phyloP scores from a whole-genome alignment of 1,140 invertebrate species.

The Doryteuthis pealeii region DNA sequence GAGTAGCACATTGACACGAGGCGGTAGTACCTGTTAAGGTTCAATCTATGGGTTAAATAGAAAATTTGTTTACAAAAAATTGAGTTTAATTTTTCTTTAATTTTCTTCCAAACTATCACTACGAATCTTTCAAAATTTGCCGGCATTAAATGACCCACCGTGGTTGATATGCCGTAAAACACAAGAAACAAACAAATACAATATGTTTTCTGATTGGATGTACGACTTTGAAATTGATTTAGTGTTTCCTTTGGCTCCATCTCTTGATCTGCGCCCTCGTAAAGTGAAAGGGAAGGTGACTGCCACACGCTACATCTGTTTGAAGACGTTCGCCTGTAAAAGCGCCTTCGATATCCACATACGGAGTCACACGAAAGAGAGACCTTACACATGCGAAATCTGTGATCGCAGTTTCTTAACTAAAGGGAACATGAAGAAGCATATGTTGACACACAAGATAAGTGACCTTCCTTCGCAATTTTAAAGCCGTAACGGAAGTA shows the following conservation, averaged over 20 bases:
- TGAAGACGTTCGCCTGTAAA: slow-evolving; percentile 97
- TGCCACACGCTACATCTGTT: slow-evolving; percentile 97
- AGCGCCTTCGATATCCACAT: slow-evolving; percentile 97
- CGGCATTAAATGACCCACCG: too few species aligned
- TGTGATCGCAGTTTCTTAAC: slow-evolving; percentile 98
- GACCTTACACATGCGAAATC: slow-evolving; percentile 96
- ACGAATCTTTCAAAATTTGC: too few species aligned
- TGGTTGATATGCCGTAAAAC: too few species aligned
- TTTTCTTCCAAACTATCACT: too few species aligned
- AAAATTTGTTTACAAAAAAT: too few species aligned
- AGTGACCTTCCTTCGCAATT: slow-evolving; percentile 66
- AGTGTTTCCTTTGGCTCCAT: slow-evolving; percentile 20
- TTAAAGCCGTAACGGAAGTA: slow-evolving; percentile 31
- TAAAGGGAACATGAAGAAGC: slow-evolving; percentile 95
- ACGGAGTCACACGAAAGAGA: slow-evolving; percentile 95
- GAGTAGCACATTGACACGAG: too few species aligned
- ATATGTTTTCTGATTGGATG: too few species aligned
- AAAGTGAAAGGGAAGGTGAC: slow-evolving; percentile 73
- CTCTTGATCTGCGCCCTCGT: slow-evolving; percentile 18
- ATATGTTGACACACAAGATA: slow-evolving; percentile 97
- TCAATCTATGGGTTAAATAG: too few species aligned
- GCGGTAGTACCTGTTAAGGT: too few species aligned
- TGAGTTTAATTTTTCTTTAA: too few species aligned
- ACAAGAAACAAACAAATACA: too few species aligned
- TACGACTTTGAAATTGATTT: slow-evolving; percentile 27